Base-by-base conservation (phyloP, 2,113 vertebrate species). In the Aspiorhynchus laticeps region DNA sequence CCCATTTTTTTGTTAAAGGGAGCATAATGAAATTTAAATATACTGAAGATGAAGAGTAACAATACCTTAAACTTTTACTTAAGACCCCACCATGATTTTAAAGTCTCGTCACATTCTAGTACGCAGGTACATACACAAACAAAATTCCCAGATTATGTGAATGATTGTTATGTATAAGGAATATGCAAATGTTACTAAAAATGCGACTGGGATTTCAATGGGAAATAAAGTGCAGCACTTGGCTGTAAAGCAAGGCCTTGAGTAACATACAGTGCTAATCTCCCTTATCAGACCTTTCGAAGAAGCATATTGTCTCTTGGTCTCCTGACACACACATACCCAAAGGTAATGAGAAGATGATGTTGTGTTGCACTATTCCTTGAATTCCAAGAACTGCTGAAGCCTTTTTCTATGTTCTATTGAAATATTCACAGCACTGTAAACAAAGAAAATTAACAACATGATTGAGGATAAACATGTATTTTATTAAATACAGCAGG, bases 301-400 rank as follows among this genome's bases (percentile, higher is more conserved):
- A 33, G 6, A 24, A 8, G 8, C 17, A 31, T 53, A 61, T 75
- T 28, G 26, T 76, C 36, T 65, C 7, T 69, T 17, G 9, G 11
- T 65, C 31, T 36, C 10, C 31, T 26, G 3, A 80, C 48, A 75
- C 9, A 74, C 17, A 59, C n/a, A 61, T 7, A 31, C n/a, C 36
- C 53, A 63, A 33, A 56, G 53, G 43, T 43, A 79, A 19, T 78
- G 51, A 61, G 12, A 61, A 19, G 36, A 53, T 53, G 51, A 59
- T 33, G 36, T 12, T 15, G 5, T 24, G 67, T 11, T 24, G 14
- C 26, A 15, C 95, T 95, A 99, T 90, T 99, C 98, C 92, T 97
- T 98, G 92, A 97, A 98, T 56, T 99, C 97, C 95, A 99, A 93
- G 93, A 99, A 99, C 88, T 97, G 97, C 88, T 98, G 97, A 91